These are phyloP conservation scores for Mythimna vitellina DNA, from an alignment of 2,888 invertebrate genomes.

Conservation along the genomic window DNA sequence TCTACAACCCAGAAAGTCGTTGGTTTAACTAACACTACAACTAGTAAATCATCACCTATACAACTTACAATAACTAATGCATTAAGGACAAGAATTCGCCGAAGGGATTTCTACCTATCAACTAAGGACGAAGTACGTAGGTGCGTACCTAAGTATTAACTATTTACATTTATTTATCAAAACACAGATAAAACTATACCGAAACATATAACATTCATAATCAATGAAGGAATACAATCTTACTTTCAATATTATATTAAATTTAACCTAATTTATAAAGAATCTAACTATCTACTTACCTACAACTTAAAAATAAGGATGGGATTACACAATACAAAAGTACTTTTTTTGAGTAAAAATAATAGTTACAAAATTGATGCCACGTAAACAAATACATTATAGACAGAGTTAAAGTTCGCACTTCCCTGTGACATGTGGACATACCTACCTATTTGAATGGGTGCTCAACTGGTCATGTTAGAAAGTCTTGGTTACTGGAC, in stretches of 20 bases:
- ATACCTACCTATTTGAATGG: conserved; percentile 50
- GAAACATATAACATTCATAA: conserved; percentile 7
- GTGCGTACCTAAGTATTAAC: background rate
- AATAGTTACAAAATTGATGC: conserved; percentile 28
- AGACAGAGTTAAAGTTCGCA: conserved; percentile 12
- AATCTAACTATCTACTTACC: conserved; percentile 15
- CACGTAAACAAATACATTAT: conserved; percentile 37
- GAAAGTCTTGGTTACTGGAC: conserved; percentile 45
- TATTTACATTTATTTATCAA: conserved; percentile 7
- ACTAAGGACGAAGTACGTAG: background rate
- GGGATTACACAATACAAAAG: conserved; percentile 31
- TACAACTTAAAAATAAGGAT: conserved; percentile 33
- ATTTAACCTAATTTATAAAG: conserved; percentile 13
- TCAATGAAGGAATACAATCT: conserved; percentile 7
- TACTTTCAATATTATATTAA: background rate
- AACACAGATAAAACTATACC: conserved; percentile 9
- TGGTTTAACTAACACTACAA: background rate
- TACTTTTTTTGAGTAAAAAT: conserved; percentile 24
- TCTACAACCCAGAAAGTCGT: background rate
- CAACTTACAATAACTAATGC: background rate
- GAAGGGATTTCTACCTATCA: conserved; percentile 10
- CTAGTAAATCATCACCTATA: conserved; percentile 8
- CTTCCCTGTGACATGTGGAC: conserved; percentile 16
- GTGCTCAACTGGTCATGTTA: conserved; percentile 34
- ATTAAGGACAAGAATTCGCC: background rate